Conservation (phyloP, 2,888 invertebrate species). For the Chymomyza caudatula region DNA sequence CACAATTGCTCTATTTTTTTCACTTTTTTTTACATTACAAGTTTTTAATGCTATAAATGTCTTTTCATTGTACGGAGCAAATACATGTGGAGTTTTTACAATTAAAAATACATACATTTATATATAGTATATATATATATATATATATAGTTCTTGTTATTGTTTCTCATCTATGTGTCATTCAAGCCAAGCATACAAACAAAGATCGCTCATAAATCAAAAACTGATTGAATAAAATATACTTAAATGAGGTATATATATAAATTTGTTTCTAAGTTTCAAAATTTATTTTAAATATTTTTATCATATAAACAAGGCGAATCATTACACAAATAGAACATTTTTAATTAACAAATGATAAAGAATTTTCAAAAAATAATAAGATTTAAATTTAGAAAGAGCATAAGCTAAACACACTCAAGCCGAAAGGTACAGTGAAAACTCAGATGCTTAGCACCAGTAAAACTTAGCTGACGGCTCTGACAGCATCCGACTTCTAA, state of each 20-base stretch:
- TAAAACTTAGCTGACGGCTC: conserved; percentile 36
- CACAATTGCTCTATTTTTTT: conserved; percentile 45
- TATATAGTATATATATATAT: conserved; percentile 7
- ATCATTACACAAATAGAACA: conserved; percentile 33
- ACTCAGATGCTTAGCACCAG: conserved; percentile 64
- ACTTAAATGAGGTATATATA: not conserved
- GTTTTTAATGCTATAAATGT: conserved; percentile 12
- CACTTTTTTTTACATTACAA: conserved; percentile 31
- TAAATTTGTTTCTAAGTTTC: conserved; percentile 45
- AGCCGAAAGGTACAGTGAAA: conserved; percentile 32
- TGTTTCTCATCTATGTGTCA: not conserved
- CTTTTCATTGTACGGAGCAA: conserved; percentile 12
- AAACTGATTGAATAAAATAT: not conserved
- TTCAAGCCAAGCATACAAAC: not conserved
- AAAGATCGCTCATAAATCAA: not conserved
- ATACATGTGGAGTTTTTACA: not conserved
- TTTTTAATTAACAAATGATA: conserved; percentile 41
- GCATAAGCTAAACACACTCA: conserved; percentile 20
- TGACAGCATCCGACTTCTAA: conserved; percentile 60
- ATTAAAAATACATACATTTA: conserved; percentile 14
- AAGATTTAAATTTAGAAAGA: conserved; percentile 19
- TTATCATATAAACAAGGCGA: conserved; percentile 46
- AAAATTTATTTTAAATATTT: conserved; percentile 14
- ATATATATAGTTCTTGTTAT: not conserved
- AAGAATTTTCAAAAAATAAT: conserved; percentile 28